These are phyloP conservation scores for Lytechinus variegatus DNA, from an alignment of 35 echinoderm and acorn worm genomes.

Conservation along the genomic window DNA sequence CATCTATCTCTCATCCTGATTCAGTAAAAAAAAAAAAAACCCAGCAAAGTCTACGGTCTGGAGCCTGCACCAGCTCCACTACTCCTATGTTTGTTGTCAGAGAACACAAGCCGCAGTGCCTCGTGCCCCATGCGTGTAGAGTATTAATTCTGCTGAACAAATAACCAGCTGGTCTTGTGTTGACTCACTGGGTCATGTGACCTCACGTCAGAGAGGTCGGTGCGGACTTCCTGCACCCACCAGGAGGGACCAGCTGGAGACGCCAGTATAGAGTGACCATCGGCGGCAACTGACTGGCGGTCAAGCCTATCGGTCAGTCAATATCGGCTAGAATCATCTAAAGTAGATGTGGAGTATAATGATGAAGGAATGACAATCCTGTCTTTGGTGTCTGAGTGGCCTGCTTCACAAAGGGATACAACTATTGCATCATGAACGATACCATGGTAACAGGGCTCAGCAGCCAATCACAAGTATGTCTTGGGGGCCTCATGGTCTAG, in stretches of 20 bases:
- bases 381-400: no score
- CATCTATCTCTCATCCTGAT: background rate
- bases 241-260: background rate
- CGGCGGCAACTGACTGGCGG: background rate
- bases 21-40: background rate
- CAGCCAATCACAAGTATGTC: no score
- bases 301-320: background rate
- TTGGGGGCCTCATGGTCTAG: no score
- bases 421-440: no score
- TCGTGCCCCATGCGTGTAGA: conserved; percentile 34
- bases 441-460: no score
- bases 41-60: background rate
- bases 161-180: conserved; percentile 41
- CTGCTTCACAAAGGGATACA: no score
- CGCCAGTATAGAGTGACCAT: background rate
- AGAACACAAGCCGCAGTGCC: conserved; percentile 25
- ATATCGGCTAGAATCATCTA: background rate
- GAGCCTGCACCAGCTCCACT: background rate
- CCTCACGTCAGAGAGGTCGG: conserved; percentile 14
- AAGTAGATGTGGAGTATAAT: background rate
- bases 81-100: conserved; percentile 21
- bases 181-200: conserved; percentile 43
- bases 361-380: background rate
- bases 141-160: conserved; percentile 57
- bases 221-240: conserved; percentile 12